phyloP scores from a whole-genome alignment of 2,888 invertebrate species.

The Nephrotoma appendiculata region DNA sequence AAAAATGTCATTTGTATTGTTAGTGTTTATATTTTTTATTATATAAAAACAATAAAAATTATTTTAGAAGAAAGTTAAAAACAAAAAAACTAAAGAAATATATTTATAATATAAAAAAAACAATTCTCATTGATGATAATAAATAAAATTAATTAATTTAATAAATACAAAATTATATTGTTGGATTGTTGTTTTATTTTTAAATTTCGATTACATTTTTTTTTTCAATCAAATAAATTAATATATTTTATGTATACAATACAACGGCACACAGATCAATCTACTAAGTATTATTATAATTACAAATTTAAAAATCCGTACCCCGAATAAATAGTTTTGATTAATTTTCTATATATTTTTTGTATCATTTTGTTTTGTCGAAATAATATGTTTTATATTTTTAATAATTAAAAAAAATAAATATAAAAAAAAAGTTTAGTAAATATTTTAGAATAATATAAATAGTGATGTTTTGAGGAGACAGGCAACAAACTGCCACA shows the following conservation, averaged over 20 bases:
- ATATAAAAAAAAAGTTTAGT: neutral
- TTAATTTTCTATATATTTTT: neutral
- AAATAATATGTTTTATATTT: neutral
- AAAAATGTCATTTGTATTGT: neutral
- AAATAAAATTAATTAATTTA: neutral
- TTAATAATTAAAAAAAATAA: neutral
- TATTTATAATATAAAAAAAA: neutral
- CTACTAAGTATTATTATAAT: neutral
- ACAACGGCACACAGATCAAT: constrained; percentile 1
- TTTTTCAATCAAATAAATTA: neutral
- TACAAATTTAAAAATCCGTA: constrained; percentile 1
- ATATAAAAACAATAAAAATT: neutral
- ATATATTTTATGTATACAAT: neutral
- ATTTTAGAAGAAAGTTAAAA: neutral
- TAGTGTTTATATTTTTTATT: constrained; percentile 4
- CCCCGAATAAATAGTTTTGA: neutral
- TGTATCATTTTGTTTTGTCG: neutral
- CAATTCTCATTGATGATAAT: neutral
- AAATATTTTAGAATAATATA: constrained; percentile 6
- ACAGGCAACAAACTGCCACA: neutral
- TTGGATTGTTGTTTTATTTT: neutral
- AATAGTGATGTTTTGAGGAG: constrained; percentile 6
- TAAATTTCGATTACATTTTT: neutral
- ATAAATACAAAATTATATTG: neutral
- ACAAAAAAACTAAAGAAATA: neutral